Base-by-base conservation (phyloP, 2,113 vertebrate genomes). In the Chaetodon auriga region DNA sequence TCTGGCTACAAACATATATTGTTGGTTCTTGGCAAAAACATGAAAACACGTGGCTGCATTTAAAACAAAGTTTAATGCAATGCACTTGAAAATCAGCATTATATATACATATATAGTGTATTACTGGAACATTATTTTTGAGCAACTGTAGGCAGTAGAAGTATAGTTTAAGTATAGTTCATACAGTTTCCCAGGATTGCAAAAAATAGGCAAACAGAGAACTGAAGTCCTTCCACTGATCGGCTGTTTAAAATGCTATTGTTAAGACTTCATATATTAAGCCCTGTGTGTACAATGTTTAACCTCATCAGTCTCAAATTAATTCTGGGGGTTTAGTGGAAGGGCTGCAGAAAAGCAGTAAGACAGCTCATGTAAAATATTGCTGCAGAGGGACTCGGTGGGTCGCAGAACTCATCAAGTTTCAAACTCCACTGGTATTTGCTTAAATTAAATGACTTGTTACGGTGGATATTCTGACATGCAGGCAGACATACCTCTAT, bases 401-500 rank as follows among this genome's bases (percentile, higher is more conserved):
- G 75, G 80, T 74, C 16, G 57, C 25, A 62, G 70, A 84, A 87
- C 78, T 86, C 90, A 89, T 90, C 83, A 76, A 84, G 85, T 86
- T 85, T 88, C 68, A 78, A 78, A 89, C 77, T 87, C 85, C 85
- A 25, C 70, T 36, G 81, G 78, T 57, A 68, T 78, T 14, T 66
- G 54, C 84, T 90, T 74, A 80, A 86, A 90, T 87, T 76, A 90
- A 90, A 87, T 80, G 75, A 83, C 86, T 78, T 90, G 84, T 88
- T 86, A 85, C 73, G 69, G 69, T 60, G 79, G 79, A 86, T 79
- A 65, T 84, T 78, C 72, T 82, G 75, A 63, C 61, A 75, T 57
- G 64, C 19, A 16, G n/a, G 41, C 53, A 63, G 66, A 69, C 53
- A 57, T n/a, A 68, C 12, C 10, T 35, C 23, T 35, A 46, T n/a